Conservation (phyloP, 2,797 vertebrate species). For the Pseudochromis fuscus region DNA sequence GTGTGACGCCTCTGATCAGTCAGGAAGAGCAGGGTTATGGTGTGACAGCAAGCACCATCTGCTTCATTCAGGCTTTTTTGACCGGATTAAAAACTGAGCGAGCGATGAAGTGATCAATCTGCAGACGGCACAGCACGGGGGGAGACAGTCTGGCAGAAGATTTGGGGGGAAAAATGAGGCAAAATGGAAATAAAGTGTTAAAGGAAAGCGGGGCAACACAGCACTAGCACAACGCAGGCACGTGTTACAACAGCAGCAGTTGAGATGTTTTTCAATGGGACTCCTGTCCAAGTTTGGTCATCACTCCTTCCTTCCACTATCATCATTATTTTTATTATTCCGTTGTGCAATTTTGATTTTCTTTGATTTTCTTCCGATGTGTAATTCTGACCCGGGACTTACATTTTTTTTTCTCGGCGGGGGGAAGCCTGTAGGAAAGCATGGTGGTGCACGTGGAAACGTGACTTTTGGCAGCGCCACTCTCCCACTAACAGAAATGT, state of each 20-base stretch:
- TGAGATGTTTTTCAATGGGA: conserved; percentile 61
- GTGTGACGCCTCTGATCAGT: conserved; percentile 10
- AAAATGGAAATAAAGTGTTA: conserved; percentile 56
- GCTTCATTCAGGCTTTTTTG: conserved; percentile 2
- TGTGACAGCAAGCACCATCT: conserved; percentile 9
- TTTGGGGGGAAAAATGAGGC: conserved; percentile 19
- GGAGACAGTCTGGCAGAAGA: conserved; percentile 1
- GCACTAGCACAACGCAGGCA: conserved; percentile 34
- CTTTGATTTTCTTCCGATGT: conserved; percentile 51
- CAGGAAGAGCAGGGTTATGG: neutral
- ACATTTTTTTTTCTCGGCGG: conserved; percentile 25
- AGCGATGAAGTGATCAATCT: neutral
- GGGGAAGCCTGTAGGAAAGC: conserved; percentile 71
- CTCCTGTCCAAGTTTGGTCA: conserved; percentile 48
- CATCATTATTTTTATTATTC: conserved; percentile 61
- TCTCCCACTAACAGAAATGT: conserved; percentile 53
- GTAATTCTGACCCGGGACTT: conserved; percentile 44
- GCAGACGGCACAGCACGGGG: neutral
- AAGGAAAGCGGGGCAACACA: conserved; percentile 19
- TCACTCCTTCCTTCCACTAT: conserved; percentile 73
- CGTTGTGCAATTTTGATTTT: conserved; percentile 48
- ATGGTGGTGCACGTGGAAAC: conserved; percentile 64
- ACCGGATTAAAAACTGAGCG: neutral
- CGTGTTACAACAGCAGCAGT: conserved; percentile 40
- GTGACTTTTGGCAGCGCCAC: conserved; percentile 58